Evolutionary conservation across 1,140 invertebrate genomes (phyloP), one percentile per base, ranked within the genome.

Genomic region (Heliconius congener): DNA sequence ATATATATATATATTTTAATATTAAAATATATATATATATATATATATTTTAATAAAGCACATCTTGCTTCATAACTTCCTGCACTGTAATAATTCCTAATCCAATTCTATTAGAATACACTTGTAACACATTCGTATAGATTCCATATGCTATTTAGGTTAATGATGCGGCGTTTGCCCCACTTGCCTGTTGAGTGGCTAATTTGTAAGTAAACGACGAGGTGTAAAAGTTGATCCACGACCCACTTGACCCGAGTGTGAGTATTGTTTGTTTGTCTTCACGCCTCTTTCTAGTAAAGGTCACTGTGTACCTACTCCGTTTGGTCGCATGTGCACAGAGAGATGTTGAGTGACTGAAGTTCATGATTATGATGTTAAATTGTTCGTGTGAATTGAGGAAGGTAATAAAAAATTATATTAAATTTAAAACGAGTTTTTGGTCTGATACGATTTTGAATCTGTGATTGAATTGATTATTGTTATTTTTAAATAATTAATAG

Each of bases 131-230:
- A 27, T 9, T 27, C 13, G 3, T 4, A 27, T 3, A 66, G 23
- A 66, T 23, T 66, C 27, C 60, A 66, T 75, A 42, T 70, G 74
- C 39, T 13, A 76, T 76, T 30, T 76, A 46, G 74, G 74, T 76
- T 76, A 76, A 76, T 71, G 74, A 42, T 66, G 23, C n/a, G 3
- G 16, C 66, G 11, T 76, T 70, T 76, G 60, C 57, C 74, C 74
- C 66, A n/a, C 74, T 76, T 71, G 39, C 37, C 39, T 34, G 66
- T 76, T 76, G 37, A 66, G 55, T 70, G 39, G 74, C 74, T 76
- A 46, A 76, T 76, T 76, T 76, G 74, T 75, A 75, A 60, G 74
- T 60, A 75, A 39, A 75, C 74, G 55, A 39, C 74, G 46, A 60
- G 74, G 23, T 55, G 46, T 66, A 23, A 76, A 66, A 70, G 74